A percentile compares a stretch with the other conserved stretches of the same genome.
Evolutionary conservation across 2,797 vertebrate genomes (phyloP).

Genomic region (Diceros bicornis): DNA sequence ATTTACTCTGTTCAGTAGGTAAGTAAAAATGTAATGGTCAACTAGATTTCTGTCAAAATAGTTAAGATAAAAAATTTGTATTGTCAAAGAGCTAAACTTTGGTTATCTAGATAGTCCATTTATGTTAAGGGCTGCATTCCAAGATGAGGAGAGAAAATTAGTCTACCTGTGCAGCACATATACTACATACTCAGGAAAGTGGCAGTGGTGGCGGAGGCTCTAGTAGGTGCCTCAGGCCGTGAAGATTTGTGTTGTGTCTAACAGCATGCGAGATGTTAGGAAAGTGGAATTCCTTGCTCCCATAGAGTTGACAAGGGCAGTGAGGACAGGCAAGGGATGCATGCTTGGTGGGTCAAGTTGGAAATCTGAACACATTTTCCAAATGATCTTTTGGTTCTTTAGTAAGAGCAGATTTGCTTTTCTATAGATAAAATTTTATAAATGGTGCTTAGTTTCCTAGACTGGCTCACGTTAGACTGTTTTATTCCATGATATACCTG

Average conservation of each 20-base stretch:
- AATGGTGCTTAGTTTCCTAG: neutral
- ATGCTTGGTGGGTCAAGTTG: neutral
- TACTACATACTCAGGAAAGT: neutral
- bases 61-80: neutral
- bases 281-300: neutral
- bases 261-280: neutral
- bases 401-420: neutral
- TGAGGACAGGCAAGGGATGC: neutral
- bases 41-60: neutral
- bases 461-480: neutral
- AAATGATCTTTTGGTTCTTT: neutral
- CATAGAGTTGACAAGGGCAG: neutral
- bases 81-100: neutral
- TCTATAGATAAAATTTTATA: neutral
- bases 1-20: neutral
- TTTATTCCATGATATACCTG: neutral
- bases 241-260: neutral
- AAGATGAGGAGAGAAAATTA: neutral
- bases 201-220: no score
- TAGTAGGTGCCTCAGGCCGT: neutral
- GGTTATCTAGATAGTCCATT: neutral
- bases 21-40: neutral
- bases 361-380: neutral
- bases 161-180: neutral
- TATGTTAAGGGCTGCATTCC: neutral